These are phyloP conservation scores for Himalopsyche japonica DNA, from an alignment of 2,888 invertebrate genomes.

Conservation along the genomic window DNA sequence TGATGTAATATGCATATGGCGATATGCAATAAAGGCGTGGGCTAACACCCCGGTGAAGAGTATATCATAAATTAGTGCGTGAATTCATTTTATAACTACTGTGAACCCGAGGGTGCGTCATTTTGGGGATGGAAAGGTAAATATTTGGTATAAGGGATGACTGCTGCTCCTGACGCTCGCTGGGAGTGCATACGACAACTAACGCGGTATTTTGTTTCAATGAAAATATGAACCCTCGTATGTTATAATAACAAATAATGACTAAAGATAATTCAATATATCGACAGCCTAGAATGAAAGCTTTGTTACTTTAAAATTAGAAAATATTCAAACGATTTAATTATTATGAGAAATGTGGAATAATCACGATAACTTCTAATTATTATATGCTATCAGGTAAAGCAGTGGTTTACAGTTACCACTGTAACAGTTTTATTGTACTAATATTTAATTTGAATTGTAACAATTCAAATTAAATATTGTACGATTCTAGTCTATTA, in stretches of 20 bases:
- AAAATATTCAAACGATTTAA: too few species aligned
- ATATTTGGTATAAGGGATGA: not conserved
- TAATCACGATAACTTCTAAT: too few species aligned
- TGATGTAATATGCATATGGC: not conserved
- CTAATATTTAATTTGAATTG: too few species aligned
- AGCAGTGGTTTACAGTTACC: too few species aligned
- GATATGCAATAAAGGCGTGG: not conserved
- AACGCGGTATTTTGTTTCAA: not conserved
- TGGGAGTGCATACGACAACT: not conserved
- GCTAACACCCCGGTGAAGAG: not conserved
- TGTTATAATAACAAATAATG: not conserved
- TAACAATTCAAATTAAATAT: too few species aligned
- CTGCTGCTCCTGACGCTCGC: not conserved
- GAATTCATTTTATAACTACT: not conserved
- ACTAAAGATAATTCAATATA: too few species aligned
- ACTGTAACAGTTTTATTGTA: too few species aligned
- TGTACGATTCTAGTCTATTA: too few species aligned
- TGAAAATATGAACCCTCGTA: not conserved
- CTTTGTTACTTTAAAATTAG: too few species aligned
- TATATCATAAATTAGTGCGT: not conserved
- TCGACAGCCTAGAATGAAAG: too few species aligned
- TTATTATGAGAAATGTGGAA: too few species aligned
- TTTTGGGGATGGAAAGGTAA: not conserved
- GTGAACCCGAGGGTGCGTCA: not conserved
- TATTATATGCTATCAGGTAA: too few species aligned